phyloP scores from a whole-genome alignment of 2,888 invertebrate genomes.

The Gymnosoma rotundatum region DNA sequence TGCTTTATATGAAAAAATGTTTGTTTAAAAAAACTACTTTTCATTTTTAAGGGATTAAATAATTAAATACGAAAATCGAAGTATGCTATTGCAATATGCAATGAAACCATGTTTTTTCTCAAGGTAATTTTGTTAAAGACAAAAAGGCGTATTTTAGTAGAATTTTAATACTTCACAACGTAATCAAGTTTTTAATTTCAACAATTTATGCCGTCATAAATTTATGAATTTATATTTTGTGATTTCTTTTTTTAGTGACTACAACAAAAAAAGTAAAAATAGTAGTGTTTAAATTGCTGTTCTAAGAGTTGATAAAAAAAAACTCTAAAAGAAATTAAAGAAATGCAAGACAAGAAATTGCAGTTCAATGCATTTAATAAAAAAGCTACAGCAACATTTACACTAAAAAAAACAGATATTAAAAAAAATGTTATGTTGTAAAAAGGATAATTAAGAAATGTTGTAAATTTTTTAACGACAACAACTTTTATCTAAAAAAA shows the following conservation, averaged over 20 bases:
- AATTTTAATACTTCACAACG: not conserved
- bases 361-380: conserved; percentile 30
- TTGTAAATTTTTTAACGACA: too few species aligned
- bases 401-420: too few species aligned
- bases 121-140: not conserved
- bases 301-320: conserved; percentile 18
- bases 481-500: too few species aligned
- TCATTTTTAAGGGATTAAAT: conserved; percentile 2
- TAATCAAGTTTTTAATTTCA: conserved; percentile 30
- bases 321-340: not conserved
- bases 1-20: not conserved
- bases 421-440: too few species aligned
- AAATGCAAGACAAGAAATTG: not conserved
- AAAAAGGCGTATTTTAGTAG: not conserved
- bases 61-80: conserved; percentile 4
- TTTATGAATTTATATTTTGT: conserved; percentile 35
- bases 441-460: too few species aligned
- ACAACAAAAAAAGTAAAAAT: conserved; percentile 23
- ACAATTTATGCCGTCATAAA: conserved; percentile 48
- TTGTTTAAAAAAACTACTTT: not conserved
- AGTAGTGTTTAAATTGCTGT: conserved; percentile 9
- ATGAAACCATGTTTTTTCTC: not conserved
- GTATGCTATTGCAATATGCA: too few species aligned
- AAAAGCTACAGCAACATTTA: not conserved
- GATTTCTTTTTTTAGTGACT: conserved; percentile 6